phyloP scores from a whole-genome alignment of 2,113 vertebrate species.

The Guaruba guarouba region DNA sequence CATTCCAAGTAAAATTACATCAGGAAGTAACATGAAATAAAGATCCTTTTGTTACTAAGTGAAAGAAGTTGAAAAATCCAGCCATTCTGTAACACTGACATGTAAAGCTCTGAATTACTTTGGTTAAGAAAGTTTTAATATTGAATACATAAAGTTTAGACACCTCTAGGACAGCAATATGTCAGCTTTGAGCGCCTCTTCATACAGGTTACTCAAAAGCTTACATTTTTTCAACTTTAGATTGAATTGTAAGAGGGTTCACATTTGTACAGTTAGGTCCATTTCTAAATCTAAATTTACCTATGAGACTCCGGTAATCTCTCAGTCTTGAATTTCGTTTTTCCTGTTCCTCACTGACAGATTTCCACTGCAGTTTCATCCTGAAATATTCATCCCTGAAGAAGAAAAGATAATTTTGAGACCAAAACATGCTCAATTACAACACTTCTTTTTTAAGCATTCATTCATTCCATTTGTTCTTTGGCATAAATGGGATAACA shows the following conservation, averaged over 20 bases:
- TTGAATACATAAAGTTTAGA: neutral
- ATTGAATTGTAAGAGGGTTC: neutral
- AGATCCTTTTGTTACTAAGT: neutral
- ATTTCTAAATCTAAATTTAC: constrained; percentile 70
- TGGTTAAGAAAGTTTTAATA: neutral
- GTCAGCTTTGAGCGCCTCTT: neutral
- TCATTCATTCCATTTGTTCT: neutral
- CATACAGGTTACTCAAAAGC: neutral
- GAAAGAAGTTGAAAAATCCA: neutral
- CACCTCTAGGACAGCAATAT: neutral
- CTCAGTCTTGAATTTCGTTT: constrained; percentile 91
- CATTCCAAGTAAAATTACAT: neutral
- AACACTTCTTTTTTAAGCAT: neutral
- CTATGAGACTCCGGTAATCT: constrained; percentile 94
- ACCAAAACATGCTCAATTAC: neutral
- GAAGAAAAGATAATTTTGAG: constrained; percentile 19
- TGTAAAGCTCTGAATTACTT: neutral
- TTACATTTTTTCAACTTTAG: neutral
- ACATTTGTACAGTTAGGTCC: neutral
- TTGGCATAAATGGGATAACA: neutral
- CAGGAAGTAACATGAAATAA: neutral
- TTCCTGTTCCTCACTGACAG: constrained; percentile 93
- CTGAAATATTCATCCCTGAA: constrained; percentile 94
- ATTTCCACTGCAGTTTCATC: constrained; percentile 99
- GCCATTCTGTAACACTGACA: neutral